These are phyloP conservation scores for Anarhynchus alexandrinus DNA, from an alignment of 2,113 vertebrate genomes.

Conservation along the genomic window DNA sequence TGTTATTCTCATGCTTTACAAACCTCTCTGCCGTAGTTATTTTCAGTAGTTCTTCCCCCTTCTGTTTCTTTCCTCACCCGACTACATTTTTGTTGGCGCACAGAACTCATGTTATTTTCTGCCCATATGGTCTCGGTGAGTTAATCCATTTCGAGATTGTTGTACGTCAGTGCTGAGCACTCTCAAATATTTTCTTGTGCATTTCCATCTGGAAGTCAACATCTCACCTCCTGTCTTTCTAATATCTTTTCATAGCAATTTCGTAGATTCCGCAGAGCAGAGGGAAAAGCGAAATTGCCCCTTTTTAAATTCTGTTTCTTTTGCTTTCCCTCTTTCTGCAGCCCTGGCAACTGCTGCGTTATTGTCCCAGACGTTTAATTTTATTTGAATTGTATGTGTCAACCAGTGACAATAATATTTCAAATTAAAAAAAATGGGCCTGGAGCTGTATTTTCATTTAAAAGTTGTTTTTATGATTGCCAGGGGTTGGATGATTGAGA, in stretches of 20 bases:
- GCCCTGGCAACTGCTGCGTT: neutral
- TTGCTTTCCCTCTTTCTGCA: neutral
- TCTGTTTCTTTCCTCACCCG: neutral
- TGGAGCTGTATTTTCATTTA: neutral
- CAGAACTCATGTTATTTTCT: slow-evolving; percentile 25
- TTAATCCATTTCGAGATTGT: slow-evolving; percentile 52
- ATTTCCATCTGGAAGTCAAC: slow-evolving; percentile 54
- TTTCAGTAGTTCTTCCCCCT: slow-evolving; percentile 14
- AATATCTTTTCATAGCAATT: neutral
- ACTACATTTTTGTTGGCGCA: neutral
- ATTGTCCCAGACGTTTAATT: neutral
- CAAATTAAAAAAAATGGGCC: neutral
- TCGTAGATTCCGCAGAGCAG: neutral
- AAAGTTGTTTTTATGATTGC: neutral
- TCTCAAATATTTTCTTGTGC: slow-evolving; percentile 48
- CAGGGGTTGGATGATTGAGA: neutral
- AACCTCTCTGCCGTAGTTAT: neutral
- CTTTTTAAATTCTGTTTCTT: neutral
- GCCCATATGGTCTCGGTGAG: slow-evolving; percentile 33
- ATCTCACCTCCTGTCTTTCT: slow-evolving; percentile 40
- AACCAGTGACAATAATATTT: neutral
- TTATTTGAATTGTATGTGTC: neutral
- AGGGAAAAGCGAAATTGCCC: neutral
- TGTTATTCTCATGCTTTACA: neutral
- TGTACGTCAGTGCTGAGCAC: slow-evolving; percentile 29